These are phyloP conservation scores for Lycorma delicatula DNA, from an alignment of 1,140 invertebrate genomes.

Conservation along the genomic window DNA sequence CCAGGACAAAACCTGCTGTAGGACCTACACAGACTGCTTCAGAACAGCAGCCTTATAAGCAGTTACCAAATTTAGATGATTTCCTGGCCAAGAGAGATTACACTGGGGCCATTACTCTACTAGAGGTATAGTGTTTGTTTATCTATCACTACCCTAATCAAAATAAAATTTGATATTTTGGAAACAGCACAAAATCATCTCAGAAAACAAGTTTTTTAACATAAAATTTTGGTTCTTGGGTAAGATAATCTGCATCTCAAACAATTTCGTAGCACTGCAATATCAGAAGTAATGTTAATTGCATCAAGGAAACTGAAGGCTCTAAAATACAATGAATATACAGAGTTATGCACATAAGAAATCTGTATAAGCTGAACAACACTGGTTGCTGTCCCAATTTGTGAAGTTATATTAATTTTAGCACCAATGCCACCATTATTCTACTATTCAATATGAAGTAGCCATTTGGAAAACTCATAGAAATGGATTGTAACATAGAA, in stretches of 20 bases:
- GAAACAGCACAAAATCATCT: not conserved
- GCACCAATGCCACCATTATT: no score
- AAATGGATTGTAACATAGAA: no score
- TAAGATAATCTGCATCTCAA: not conserved
- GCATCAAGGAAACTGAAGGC: no score
- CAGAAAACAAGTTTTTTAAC: not conserved
- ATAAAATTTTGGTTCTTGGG: not conserved
- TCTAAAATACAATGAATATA: no score
- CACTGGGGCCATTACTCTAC: constrained; percentile 81
- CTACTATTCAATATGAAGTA: no score
- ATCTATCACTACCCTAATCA: not conserved
- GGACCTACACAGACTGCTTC: constrained; percentile 36
- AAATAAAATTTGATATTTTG: not conserved
- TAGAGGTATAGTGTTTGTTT: constrained; percentile 73
- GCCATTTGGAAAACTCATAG: no score
- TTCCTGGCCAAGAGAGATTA: constrained; percentile 87
- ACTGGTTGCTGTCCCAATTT: no score
- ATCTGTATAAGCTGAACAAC: no score
- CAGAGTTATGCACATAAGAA: no score
- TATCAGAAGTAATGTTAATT: no score
- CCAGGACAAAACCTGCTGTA: constrained; percentile 56
- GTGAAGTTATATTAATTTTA: no score
- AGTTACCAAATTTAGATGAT: constrained; percentile 63
- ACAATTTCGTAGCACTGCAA: no score
- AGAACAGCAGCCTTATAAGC: constrained; percentile 36